Conservation (phyloP, 2,113 vertebrate genomes). For the Apistogramma diplotaenia region DNA sequence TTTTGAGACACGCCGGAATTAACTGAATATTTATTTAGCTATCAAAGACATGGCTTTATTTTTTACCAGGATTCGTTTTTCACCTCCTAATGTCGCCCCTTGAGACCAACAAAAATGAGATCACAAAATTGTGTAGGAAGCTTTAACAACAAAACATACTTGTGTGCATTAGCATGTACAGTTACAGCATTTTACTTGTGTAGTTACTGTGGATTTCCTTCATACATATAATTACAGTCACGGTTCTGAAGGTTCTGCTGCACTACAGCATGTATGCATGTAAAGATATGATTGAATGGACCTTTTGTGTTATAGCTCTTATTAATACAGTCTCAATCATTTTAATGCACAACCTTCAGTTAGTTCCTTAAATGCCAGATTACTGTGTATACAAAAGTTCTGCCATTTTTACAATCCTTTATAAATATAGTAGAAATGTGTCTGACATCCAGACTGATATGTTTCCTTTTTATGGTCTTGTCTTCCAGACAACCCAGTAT, state of each 20-base stretch:
- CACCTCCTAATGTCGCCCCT: no score
- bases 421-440: neutral
- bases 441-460: neutral
- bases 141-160: no score
- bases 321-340: neutral
- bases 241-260: no score
- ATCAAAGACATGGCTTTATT: neutral
- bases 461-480: neutral
- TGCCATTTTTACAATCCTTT: neutral
- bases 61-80: fast-evolving
- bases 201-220: no score
- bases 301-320: no score
- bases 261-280: no score
- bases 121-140: no score
- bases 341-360: neutral
- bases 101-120: no score
- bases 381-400: neutral
- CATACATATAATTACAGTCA: no score
- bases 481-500: neutral
- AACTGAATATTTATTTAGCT: neutral
- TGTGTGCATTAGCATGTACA: no score
- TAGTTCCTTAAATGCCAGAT: neutral
- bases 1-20: neutral
- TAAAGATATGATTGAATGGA: no score
- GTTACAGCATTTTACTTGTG: no score